Evolutionary conservation across 1,140 invertebrate genomes (phyloP).

Genomic region (Drosophila navojoa): DNA sequence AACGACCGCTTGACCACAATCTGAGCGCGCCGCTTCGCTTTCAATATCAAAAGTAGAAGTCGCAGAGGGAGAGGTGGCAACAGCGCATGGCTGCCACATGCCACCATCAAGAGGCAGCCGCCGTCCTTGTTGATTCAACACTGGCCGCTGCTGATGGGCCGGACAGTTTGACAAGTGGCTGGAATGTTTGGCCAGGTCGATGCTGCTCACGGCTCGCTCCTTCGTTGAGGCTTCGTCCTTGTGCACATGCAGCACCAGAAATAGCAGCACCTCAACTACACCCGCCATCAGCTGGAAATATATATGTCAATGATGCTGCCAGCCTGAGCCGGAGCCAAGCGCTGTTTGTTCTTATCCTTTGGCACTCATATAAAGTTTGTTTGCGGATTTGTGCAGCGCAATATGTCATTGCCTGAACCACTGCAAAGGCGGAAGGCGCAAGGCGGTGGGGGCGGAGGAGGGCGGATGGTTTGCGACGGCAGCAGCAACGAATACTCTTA

Average conservation of each 20-base stretch:
- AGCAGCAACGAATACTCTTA: slow-evolving; percentile 64
- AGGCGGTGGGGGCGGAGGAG: too few relatives aligned
- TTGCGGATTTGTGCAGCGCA: slow-evolving; percentile 81
- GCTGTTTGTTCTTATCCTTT: slow-evolving; percentile 80
- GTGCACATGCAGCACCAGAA: slow-evolving; percentile 1
- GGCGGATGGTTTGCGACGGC: slow-evolving; percentile 1
- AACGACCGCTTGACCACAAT: slow-evolving; percentile 58
- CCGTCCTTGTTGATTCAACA: slow-evolving; percentile 53
- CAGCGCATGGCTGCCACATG: slow-evolving; percentile 10
- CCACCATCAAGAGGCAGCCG: slow-evolving; percentile 24
- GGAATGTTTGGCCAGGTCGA: slow-evolving; percentile 59
- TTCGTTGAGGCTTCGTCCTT: slow-evolving; percentile 6
- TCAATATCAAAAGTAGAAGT: slow-evolving; percentile 73
- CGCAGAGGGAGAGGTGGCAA: slow-evolving; percentile 25
- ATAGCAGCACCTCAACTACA: neutral
- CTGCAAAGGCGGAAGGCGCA: neutral
- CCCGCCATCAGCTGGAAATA: slow-evolving; percentile 32
- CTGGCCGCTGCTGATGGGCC: slow-evolving; percentile 14
- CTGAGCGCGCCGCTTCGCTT: slow-evolving; percentile 46
- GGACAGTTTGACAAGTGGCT: slow-evolving; percentile 70
- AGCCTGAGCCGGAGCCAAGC: slow-evolving; percentile 27
- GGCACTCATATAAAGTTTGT: slow-evolving; percentile 82
- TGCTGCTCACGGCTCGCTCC: slow-evolving; percentile 10
- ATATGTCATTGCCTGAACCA: slow-evolving; percentile 74
- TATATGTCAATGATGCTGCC: slow-evolving; percentile 76